Conservation (phyloP, 2,113 vertebrate species). For the Alligator sinensis region DNA sequence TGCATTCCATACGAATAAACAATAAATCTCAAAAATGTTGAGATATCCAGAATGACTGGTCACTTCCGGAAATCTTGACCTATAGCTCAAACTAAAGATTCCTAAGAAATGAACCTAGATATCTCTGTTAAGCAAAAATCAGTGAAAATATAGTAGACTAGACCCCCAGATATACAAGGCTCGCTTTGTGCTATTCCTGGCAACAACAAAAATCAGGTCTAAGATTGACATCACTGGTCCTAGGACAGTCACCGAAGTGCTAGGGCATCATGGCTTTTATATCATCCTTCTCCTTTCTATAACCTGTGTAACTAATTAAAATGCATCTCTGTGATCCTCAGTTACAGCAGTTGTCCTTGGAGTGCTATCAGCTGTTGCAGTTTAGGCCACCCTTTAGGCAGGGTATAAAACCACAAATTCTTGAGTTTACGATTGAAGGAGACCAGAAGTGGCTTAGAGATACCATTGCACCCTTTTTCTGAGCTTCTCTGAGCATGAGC, state of each 20-base stretch:
- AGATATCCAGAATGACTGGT: not conserved
- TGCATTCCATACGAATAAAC: no score
- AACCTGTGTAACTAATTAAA: conserved; percentile 3
- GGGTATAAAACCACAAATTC: conserved; percentile 3
- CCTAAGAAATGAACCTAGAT: not conserved
- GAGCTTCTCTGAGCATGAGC: conserved; percentile 35
- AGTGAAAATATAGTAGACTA: not conserved
- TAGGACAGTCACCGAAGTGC: not conserved
- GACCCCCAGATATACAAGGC: not conserved
- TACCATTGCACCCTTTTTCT: not conserved
- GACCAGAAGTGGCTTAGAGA: not conserved
- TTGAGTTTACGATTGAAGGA: conserved; percentile 17
- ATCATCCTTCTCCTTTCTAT: not conserved
- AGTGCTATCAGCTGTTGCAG: conserved; percentile 43
- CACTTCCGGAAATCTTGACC: not conserved
- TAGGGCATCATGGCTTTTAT: not conserved
- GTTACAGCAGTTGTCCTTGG: not conserved
- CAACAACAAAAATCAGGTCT: not conserved
- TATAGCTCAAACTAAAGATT: not conserved
- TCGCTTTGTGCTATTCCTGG: not conserved
- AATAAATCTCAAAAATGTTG: not conserved
- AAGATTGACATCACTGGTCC: not conserved
- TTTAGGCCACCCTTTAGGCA: conserved; percentile 45
- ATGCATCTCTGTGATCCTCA: not conserved
- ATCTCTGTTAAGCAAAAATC: not conserved